Percentiles rank a stretch among this genome's conserved stretches.
phyloP scores from a whole-genome alignment of 2,113 vertebrate genomes.

The Dasypus novemcinctus region DNA sequence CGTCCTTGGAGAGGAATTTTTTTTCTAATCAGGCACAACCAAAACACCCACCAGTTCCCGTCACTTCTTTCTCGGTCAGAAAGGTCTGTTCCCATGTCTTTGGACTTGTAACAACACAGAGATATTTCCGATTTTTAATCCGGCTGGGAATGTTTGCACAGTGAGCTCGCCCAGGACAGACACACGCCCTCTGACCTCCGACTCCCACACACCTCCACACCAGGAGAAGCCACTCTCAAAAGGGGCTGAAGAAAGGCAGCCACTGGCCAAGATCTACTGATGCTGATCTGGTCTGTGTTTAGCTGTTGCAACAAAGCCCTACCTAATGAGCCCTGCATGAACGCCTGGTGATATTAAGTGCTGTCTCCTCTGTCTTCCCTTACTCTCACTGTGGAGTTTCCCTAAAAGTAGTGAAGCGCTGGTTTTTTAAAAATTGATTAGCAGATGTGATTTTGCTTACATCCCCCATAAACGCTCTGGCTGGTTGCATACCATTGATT shows the following conservation, averaged over 20 bases:
- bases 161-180: background rate
- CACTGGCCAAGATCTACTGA: background rate
- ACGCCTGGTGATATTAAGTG: constrained; percentile 12
- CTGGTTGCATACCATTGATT: constrained; percentile 74
- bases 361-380: constrained; percentile 4
- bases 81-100: background rate
- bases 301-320: constrained; percentile 29
- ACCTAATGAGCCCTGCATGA: constrained; percentile 41
- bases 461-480: constrained; percentile 70
- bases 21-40: constrained; percentile 35
- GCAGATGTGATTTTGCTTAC: constrained; percentile 73
- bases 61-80: background rate
- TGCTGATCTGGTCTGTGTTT: background rate
- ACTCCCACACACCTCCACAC: background rate
- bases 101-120: background rate
- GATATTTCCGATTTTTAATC: constrained; percentile 31
- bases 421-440: constrained; percentile 66
- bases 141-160: background rate
- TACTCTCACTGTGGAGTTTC: constrained; percentile 20
- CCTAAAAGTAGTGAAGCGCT: constrained; percentile 64
- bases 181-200: background rate
- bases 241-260: background rate
- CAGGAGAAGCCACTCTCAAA: constrained; percentile 42
- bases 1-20: background rate
- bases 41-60: constrained; percentile 20